Base-by-base conservation (phyloP, 2,888 invertebrate genomes). In the Minunthozetes semirufus region DNA sequence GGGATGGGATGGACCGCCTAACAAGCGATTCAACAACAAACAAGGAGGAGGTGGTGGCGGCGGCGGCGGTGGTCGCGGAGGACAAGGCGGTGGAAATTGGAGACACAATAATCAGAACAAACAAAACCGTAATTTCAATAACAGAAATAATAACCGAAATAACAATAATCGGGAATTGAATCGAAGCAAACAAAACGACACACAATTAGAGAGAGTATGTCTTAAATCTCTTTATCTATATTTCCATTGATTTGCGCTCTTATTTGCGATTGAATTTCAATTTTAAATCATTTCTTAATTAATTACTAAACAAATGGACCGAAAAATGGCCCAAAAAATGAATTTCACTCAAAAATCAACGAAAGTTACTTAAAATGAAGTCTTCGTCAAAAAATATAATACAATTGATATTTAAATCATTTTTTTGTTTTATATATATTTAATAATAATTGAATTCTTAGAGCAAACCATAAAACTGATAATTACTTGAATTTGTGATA, bases 141-240 rank as follows among this genome's bases (percentile, higher is more conserved):
- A 50, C 22, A 15, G 56, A 38, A 50, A 42, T 5, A 50, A 50
- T 29, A 71, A 50, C 38, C 25, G 29, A 17, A 72, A 72, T 50
- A 59, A 22, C 6, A 70, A 53, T 15, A 70, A 70, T 38, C 70
- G 70, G 15, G 70, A 70, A 70, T 25, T 70, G 42, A 70, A 70
- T 48, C 46, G 70, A 48, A 70, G 8, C 19, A 70, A 70, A 70
- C 70, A 70, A 70, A 70, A 25, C 48, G 70, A 70, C 19, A 70
- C 70, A 3, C 70, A 70, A 70, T 19, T 70, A 8, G 70, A 70
- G 46, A 70, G 70, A 70, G 70, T 70, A 70, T 22, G 70, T 70
- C 70, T 70, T 42, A 11, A 29, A 29, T 13, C n/a, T 5, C 22
- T 53, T 53, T 38, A 42, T 27, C n/a, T 29, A 29, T 66, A 9